Evolutionary conservation across 2,888 invertebrate species (phyloP).

Genomic region (Platypus cylindrus): DNA sequence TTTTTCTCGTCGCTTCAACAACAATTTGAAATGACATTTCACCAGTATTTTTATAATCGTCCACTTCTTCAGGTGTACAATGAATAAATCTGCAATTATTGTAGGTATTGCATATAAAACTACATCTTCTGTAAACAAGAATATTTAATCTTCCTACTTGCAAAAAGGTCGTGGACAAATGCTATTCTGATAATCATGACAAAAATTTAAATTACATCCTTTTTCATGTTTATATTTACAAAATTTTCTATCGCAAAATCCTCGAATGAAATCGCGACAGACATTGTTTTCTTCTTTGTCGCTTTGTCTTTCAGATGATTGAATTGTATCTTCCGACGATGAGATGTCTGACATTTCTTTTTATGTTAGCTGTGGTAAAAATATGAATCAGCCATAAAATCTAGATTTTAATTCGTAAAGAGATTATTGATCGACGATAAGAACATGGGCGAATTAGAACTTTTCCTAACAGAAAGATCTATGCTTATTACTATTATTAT

Average conservation of each 20-base stretch:
- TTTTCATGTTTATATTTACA: conserved; percentile 43
- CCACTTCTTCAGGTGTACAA: conserved; percentile 63
- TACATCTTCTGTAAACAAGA: neutral
- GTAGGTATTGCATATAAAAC: neutral
- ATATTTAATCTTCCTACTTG: conserved; percentile 28
- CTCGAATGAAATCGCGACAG: conserved; percentile 46
- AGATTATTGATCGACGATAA: no score
- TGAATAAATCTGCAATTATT: conserved; percentile 61
- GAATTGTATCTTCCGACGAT: conserved; percentile 25
- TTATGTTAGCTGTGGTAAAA: no score
- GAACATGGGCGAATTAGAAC: no score
- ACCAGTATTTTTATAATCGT: conserved; percentile 58
- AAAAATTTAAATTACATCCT: conserved; percentile 38
- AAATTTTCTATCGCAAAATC: conserved; percentile 42
- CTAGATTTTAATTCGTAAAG: no score
- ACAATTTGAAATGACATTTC: conserved; percentile 50
- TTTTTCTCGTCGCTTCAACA: conserved; percentile 34
- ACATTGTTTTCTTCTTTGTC: conserved; percentile 30
- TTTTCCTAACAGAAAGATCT: no score
- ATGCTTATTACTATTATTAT: no score
- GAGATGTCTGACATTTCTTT: conserved; percentile 29
- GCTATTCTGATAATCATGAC: conserved; percentile 61
- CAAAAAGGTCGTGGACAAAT: conserved; percentile 61
- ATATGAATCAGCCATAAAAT: no score
- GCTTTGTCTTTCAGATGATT: conserved; percentile 23